These are phyloP conservation scores for Leuctra nigra DNA, from an alignment of 2,888 invertebrate species.

Conservation along the genomic window DNA sequence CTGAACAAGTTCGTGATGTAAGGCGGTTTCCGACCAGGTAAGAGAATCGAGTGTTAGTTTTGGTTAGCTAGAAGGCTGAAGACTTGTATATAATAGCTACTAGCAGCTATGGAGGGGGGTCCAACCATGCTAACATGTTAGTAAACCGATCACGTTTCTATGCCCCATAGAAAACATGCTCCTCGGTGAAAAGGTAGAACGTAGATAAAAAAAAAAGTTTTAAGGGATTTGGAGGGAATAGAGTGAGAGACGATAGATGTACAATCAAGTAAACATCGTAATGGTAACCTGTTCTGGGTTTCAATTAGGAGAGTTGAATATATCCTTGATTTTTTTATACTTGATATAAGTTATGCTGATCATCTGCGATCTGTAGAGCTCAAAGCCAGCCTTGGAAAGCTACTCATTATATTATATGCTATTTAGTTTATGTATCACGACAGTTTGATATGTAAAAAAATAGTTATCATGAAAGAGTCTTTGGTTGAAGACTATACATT, in stretches of 20 bases:
- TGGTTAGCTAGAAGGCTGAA: conserved; percentile 8
- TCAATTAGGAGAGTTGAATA: too few relatives aligned
- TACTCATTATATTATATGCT: not conserved
- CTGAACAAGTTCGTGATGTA: conserved; percentile 7
- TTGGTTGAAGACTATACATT: conserved; percentile 9
- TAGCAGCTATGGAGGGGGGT: conserved; percentile 16
- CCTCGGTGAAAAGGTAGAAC: conserved; percentile 20
- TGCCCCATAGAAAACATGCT: conserved; percentile 20
- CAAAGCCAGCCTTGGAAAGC: conserved; percentile 5
- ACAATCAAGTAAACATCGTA: conserved; percentile 9
- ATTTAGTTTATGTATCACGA: conserved; percentile 4
- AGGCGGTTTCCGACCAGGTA: conserved; percentile 15
- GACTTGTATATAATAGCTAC: conserved; percentile 18
- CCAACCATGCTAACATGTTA: conserved; percentile 10
- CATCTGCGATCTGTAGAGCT: not conserved
- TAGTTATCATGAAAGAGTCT: too few relatives aligned
- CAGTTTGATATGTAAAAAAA: too few relatives aligned
- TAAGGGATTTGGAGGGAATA: conserved; percentile 14
- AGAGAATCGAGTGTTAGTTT: conserved; percentile 9
- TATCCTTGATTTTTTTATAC: too few relatives aligned
- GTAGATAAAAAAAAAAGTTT: conserved; percentile 13
- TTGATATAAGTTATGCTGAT: conserved; percentile 8
- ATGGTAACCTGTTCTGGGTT: too few relatives aligned
- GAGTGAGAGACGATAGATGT: conserved; percentile 8
- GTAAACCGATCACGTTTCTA: conserved; percentile 22